Evolutionary conservation across 37 sponge, comb jelly and placozoan species (phyloP), one percentile per base, ranked within the genome.

Genomic region (Petrosia ficiformis): DNA sequence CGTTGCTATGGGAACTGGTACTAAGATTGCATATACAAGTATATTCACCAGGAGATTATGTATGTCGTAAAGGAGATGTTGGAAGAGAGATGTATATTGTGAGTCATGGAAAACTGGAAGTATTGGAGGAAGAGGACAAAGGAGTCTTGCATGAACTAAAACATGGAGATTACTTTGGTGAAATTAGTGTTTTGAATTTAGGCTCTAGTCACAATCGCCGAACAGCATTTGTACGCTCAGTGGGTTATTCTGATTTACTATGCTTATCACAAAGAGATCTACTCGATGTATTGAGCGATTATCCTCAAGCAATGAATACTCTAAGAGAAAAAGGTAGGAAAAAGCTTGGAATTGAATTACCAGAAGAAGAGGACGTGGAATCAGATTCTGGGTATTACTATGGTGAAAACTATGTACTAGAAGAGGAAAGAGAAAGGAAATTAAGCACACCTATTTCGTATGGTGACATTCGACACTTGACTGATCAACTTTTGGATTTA

Each of bases 71-170:
- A 40, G 85, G 85, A 34, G 91, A 90, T 35, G 85, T 90, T 3
- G 87, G 87, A 4, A 74, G 81, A 48, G 91, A 90, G 63, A 90
- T 90, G 91, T 90, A 84, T 76, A 90, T 90, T 5, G 85, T 90
- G 3, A 84, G 80, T 39, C 80, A 66, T 28, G 91, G 91, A 2
- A 31, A 59, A 59, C 71, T 80, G 38, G 72, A 86, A 39, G 82
- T 80, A 28, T 37, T 72, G 4, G 54, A 59, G 8, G 76, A 75
- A 41, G 83, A 82, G 28, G 44, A 75, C 25, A 34, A 43, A 26
- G 70, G 29, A 2, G 68, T 57, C 26, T 41, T 68, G 11, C 38
- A 22, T 21, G 76, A 67, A 30, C 66, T 89, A 2, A 69, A 58
- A 11, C 76, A 68, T 26, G 90, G 90, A 24, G 74, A 79, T 38